Conservation (phyloP, 2,888 invertebrate species). For the Pachydiplax longipennis region DNA sequence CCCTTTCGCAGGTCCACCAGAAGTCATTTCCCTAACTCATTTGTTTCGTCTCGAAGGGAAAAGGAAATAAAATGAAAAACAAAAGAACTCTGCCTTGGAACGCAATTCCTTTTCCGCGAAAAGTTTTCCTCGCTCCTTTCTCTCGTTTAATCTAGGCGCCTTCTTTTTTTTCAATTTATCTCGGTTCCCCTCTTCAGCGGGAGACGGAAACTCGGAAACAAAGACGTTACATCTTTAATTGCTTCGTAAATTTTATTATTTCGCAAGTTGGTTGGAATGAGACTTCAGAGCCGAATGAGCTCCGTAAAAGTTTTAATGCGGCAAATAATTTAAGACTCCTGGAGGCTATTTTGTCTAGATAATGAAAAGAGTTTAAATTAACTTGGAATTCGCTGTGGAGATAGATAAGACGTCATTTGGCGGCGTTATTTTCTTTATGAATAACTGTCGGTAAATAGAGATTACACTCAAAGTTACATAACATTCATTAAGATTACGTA, state of each 20-base stretch:
- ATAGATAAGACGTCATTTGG: too few species aligned
- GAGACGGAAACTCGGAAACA: neutral
- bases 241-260: constrained; percentile 16
- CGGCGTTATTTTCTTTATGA: too few species aligned
- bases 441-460: too few species aligned
- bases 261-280: neutral
- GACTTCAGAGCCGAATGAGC: neutral
- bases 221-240: constrained; percentile 40
- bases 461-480: too few species aligned
- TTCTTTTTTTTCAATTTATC: constrained; percentile 1
- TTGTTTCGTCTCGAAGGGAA: constrained; percentile 28
- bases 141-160: neutral
- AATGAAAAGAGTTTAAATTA: too few species aligned
- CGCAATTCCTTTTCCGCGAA: constrained; percentile 36
- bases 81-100: constrained; percentile 23
- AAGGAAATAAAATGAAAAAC: neutral
- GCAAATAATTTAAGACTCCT: neutral
- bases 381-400: too few species aligned
- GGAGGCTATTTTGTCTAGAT: too few species aligned
- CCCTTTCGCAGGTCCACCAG: neutral
- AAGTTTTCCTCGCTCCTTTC: neutral
- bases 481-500: too few species aligned
- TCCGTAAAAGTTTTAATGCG: neutral
- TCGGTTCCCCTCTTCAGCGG: neutral
- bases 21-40: constrained; percentile 42